Evolutionary conservation across 2,113 vertebrate species (phyloP).

Genomic region (Speoplatyrhinus poulsoni): DNA sequence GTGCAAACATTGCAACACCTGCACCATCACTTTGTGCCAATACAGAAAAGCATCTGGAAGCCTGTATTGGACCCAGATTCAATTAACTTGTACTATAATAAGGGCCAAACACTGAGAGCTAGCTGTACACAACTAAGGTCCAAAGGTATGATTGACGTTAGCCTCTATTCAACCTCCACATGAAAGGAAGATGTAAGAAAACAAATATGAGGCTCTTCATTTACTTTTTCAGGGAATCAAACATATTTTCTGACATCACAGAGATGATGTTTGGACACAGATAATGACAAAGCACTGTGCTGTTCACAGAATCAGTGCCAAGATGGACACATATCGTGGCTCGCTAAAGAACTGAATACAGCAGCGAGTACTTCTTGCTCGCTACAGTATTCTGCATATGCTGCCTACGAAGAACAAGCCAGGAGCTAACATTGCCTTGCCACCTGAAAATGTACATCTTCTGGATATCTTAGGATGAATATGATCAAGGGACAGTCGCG

Average conservation of each 20-base stretch:
- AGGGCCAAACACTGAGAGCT: slow-evolving; percentile 70
- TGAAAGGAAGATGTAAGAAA: slow-evolving; percentile 71
- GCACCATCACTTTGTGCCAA: slow-evolving; percentile 73
- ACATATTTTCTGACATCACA: slow-evolving; percentile 36
- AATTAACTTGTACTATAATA: slow-evolving; percentile 81
- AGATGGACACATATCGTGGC: slow-evolving; percentile 63
- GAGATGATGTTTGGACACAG: slow-evolving; percentile 52
- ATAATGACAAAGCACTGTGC: slow-evolving; percentile 18
- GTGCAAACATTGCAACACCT: slow-evolving; percentile 76
- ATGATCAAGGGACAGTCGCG: slow-evolving; percentile 31
- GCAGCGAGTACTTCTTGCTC: slow-evolving; percentile 31
- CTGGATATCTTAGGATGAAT: slow-evolving; percentile 28
- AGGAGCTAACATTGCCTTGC: slow-evolving; percentile 54
- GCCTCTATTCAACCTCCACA: slow-evolving; percentile 70
- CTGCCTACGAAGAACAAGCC: slow-evolving; percentile 69
- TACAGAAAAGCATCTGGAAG: slow-evolving; percentile 68
- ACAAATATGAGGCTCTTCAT: slow-evolving; percentile 62
- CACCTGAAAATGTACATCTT: slow-evolving; percentile 54
- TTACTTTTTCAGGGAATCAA: slow-evolving; percentile 10
- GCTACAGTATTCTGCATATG: slow-evolving; percentile 59
- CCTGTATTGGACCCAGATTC: slow-evolving; percentile 69
- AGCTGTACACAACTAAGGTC: slow-evolving; percentile 66
- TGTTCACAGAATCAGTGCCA: slow-evolving; percentile 40
- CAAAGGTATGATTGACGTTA: slow-evolving; percentile 68
- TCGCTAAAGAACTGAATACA: slow-evolving; percentile 69